These are phyloP conservation scores for Lophochroa leadbeateri DNA, from an alignment of 2,113 vertebrate species.

Conservation along the genomic window DNA sequence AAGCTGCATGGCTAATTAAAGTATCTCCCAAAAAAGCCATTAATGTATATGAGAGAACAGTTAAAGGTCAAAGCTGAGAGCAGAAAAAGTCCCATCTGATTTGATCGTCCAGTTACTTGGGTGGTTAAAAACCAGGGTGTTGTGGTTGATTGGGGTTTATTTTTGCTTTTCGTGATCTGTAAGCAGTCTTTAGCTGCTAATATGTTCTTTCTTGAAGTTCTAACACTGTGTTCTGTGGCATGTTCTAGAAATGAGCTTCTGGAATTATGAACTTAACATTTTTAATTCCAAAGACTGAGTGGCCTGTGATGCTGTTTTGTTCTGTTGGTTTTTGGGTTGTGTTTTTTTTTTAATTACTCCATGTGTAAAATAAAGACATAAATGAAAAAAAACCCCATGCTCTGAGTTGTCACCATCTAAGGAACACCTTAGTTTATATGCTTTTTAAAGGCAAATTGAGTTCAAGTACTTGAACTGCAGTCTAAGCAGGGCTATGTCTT, in stretches of 20 bases:
- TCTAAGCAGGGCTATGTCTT: neutral
- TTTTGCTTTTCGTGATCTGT: neutral
- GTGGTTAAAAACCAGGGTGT: neutral
- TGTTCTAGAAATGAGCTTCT: neutral
- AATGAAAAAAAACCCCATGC: neutral
- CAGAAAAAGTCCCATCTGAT: neutral
- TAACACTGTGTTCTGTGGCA: neutral
- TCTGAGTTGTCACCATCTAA: neutral
- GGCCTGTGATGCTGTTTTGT: neutral
- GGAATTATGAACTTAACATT: neutral
- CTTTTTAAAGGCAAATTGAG: neutral
- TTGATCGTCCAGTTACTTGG: neutral
- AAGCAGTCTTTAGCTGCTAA: neutral
- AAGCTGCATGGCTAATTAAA: neutral
- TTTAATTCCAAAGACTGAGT: neutral
- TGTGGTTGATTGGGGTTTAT: neutral
- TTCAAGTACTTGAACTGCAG: neutral
- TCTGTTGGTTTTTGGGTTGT: rapidly evolving
- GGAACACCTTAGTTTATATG: neutral
- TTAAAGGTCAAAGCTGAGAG: neutral
- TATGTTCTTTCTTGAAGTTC: neutral
- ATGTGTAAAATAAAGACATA: neutral
- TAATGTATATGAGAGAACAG: neutral
- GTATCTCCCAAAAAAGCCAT: neutral
- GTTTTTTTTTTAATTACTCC: neutral